These are phyloP conservation scores for Atherinosoma microstoma DNA, from an alignment of 2,797 vertebrate genomes.

Conservation along the genomic window DNA sequence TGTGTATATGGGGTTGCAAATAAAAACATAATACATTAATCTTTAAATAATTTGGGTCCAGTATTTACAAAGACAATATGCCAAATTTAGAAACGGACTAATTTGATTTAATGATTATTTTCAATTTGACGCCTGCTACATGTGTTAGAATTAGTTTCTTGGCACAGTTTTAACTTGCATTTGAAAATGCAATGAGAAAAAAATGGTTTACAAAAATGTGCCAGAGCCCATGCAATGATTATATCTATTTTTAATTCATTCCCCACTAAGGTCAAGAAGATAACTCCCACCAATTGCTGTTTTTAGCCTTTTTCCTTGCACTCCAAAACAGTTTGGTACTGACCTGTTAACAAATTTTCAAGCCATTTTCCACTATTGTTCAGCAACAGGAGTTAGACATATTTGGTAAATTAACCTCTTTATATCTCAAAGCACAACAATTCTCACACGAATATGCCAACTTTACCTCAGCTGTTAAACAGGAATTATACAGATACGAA, in stretches of 20 bases:
- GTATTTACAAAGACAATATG: background rate
- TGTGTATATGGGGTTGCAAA: background rate
- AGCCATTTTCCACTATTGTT: background rate
- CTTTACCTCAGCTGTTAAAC: too few relatives aligned
- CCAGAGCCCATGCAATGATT: background rate
- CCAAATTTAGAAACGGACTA: background rate
- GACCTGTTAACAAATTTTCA: background rate
- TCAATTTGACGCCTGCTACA: background rate
- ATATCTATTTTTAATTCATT: background rate
- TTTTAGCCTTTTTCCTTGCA: background rate
- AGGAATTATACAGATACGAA: too few relatives aligned
- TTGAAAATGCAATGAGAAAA: background rate
- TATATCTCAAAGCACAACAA: too few relatives aligned
- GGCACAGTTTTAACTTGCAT: too few relatives aligned
- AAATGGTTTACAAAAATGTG: background rate
- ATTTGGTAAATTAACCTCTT: background rate
- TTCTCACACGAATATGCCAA: too few relatives aligned
- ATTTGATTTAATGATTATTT: background rate
- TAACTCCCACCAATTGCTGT: background rate
- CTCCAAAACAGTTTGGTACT: background rate
- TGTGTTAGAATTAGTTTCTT: background rate
- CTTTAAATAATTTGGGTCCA: background rate
- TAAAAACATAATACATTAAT: background rate
- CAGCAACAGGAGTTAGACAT: background rate
- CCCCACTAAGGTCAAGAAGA: background rate